Evolutionary conservation across 2,888 invertebrate species (phyloP).

Genomic region (Catocala fraxini): DNA sequence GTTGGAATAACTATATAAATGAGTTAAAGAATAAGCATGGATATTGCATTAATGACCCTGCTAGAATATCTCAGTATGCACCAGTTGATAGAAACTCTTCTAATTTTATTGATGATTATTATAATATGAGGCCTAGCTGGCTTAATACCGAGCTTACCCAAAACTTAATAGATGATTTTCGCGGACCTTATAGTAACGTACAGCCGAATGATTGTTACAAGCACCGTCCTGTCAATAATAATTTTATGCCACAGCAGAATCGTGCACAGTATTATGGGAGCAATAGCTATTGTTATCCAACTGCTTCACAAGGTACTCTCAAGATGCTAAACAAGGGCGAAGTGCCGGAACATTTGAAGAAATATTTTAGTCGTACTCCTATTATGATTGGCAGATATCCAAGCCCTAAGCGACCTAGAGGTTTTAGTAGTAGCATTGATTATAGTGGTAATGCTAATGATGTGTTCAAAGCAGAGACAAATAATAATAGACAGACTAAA

Average conservation of each 20-base stretch:
- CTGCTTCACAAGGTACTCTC: constrained; percentile 60
- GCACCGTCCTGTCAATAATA: background rate
- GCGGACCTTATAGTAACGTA: constrained; percentile 33
- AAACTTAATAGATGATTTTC: constrained; percentile 57
- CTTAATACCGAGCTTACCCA: constrained; percentile 49
- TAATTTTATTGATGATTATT: constrained; percentile 54
- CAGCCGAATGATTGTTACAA: constrained; percentile 3
- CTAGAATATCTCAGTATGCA: constrained; percentile 33
- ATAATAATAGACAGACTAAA: too few relatives aligned
- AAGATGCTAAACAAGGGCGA: constrained; percentile 53
- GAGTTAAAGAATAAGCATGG: constrained; percentile 66
- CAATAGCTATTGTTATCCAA: constrained; percentile 59
- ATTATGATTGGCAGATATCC: too few relatives aligned
- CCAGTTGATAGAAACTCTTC: constrained; percentile 33
- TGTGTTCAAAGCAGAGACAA: too few relatives aligned
- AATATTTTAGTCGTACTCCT: too few relatives aligned
- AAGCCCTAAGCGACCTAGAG: too few relatives aligned
- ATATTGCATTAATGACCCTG: constrained; percentile 37
- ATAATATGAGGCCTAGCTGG: constrained; percentile 43
- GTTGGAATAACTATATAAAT: constrained; percentile 75
- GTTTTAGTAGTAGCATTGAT: too few relatives aligned
- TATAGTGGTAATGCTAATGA: too few relatives aligned
- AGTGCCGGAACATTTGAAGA: constrained; percentile 8
- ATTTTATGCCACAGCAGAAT: constrained; percentile 8
- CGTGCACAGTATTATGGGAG: constrained; percentile 31